Percentiles rank a stretch among this genome's conserved stretches.
phyloP scores from a whole-genome alignment of 2,888 invertebrate genomes.

The Sicus ferrugineus region DNA sequence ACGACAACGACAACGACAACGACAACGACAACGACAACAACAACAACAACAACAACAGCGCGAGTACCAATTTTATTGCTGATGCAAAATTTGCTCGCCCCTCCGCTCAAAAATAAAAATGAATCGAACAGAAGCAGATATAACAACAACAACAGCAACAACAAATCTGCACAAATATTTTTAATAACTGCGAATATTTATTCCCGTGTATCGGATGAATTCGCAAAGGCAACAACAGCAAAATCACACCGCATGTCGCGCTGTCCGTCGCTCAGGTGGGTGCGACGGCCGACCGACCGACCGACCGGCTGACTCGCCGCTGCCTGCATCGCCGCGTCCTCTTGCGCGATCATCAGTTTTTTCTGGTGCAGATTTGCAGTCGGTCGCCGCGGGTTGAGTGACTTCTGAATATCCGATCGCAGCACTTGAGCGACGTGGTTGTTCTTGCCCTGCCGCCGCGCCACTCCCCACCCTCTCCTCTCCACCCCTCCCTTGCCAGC shows the following conservation, averaged over 20 bases:
- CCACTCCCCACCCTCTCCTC: not conserved
- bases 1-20: not conserved
- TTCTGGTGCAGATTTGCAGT: not conserved
- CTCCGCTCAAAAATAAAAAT: not conserved
- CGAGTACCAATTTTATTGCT: conserved; percentile 6
- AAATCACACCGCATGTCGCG: not conserved
- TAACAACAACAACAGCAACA: not conserved
- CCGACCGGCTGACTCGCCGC: not conserved
- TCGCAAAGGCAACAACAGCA: not conserved
- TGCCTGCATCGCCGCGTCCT: not conserved
- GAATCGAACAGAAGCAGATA: too few relatives aligned
- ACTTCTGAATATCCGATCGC: conserved; percentile 35
- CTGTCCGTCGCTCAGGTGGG: not conserved
- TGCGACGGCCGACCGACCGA: not conserved
- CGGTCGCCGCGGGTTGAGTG: conserved; percentile 33
- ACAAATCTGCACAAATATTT: not conserved
- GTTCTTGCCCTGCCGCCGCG: not conserved
- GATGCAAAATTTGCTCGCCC: not conserved
- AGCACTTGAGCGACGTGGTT: conserved; percentile 8
- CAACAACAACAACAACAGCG: too few relatives aligned
- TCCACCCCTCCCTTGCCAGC: too few relatives aligned
- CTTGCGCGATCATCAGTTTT: conserved; percentile 26
- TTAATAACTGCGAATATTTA: too few relatives aligned
- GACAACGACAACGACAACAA: too few relatives aligned
- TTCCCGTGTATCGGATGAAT: not conserved